Evolutionary conservation across 2,888 invertebrate genomes (phyloP).

Genomic region (Drosophila koepferae): DNA sequence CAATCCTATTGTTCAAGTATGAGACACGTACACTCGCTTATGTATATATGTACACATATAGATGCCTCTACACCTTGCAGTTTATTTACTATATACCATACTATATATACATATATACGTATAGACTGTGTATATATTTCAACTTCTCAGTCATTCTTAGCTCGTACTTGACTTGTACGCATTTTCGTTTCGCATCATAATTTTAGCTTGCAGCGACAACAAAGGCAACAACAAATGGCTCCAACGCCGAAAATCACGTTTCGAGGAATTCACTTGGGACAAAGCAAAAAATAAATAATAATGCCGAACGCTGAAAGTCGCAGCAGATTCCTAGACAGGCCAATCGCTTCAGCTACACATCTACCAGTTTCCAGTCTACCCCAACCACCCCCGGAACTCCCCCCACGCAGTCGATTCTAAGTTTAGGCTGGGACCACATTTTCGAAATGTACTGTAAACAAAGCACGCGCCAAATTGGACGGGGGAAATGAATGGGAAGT

Average conservation of each 20-base stretch:
- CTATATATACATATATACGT: not conserved
- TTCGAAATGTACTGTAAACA: constrained; percentile 61
- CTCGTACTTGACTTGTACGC: constrained; percentile 62
- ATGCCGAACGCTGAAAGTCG: constrained; percentile 40
- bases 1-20: constrained; percentile 13
- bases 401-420: constrained; percentile 48
- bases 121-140: not conserved
- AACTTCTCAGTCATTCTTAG: constrained; percentile 62
- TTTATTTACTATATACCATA: not conserved
- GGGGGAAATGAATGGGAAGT: constrained; percentile 25
- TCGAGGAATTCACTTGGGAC: constrained; percentile 40
- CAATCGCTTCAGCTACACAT: constrained; percentile 28
- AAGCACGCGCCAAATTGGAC: constrained; percentile 45
- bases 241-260: constrained; percentile 71
- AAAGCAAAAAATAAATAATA: constrained; percentile 24
- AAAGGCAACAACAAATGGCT: constrained; percentile 35
- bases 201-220: constrained; percentile 59
- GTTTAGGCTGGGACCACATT: constrained; percentile 27
- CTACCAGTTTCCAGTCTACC: constrained; percentile 12
- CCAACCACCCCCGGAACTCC: constrained; percentile 56
- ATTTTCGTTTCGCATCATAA: constrained; percentile 81
- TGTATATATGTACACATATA: not conserved
- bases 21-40: constrained; percentile 37
- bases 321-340: constrained; percentile 51
- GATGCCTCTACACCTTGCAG: not conserved